Percentiles rank a stretch among this genome's conserved stretches.
Evolutionary conservation across 2,113 vertebrate species (phyloP).

Genomic region (Choloepus hoffmanni): DNA sequence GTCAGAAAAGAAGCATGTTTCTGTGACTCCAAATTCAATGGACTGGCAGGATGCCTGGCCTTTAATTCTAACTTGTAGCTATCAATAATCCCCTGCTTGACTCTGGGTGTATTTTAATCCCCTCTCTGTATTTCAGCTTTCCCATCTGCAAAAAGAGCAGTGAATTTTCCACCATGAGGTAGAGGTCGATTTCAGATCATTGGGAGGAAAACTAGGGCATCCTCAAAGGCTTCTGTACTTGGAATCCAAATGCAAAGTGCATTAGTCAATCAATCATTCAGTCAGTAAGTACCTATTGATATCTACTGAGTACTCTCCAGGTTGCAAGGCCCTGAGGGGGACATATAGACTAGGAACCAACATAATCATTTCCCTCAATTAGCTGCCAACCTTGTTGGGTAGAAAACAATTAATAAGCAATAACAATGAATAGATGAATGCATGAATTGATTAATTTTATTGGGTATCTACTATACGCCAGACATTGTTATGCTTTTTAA

Average conservation of each 20-base stretch:
- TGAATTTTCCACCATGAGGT: conserved; percentile 13
- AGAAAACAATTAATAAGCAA: conserved; percentile 47
- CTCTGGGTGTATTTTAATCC: conserved; percentile 51
- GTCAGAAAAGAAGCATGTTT: conserved; percentile 1
- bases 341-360: conserved; percentile 24
- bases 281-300: conserved; percentile 75
- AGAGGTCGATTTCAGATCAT: conserved; percentile 68
- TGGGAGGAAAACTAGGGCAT: conserved; percentile 58
- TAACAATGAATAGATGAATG: conserved; percentile 37
- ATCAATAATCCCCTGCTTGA: conserved; percentile 16
- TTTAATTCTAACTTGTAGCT: conserved; percentile 38
- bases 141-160: conserved; percentile 48
- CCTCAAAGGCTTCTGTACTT: conserved; percentile 61
- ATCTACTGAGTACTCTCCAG: conserved; percentile 57
- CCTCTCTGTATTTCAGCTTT: conserved; percentile 60
- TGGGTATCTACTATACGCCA: not conserved
- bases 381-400: not conserved
- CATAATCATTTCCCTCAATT: conserved; percentile 61
- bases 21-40: conserved; percentile 30
- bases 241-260: conserved; percentile 66
- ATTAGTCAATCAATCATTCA: conserved; percentile 71
- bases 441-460: conserved; percentile 19
- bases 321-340: not conserved
- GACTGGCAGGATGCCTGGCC: conserved; percentile 13
- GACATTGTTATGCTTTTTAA: not conserved